A percentile compares a stretch with the other conserved stretches of the same genome.
Conservation (phyloP, 2,113 vertebrate genomes). For the Brachyhypopomus occidentalis region DNA sequence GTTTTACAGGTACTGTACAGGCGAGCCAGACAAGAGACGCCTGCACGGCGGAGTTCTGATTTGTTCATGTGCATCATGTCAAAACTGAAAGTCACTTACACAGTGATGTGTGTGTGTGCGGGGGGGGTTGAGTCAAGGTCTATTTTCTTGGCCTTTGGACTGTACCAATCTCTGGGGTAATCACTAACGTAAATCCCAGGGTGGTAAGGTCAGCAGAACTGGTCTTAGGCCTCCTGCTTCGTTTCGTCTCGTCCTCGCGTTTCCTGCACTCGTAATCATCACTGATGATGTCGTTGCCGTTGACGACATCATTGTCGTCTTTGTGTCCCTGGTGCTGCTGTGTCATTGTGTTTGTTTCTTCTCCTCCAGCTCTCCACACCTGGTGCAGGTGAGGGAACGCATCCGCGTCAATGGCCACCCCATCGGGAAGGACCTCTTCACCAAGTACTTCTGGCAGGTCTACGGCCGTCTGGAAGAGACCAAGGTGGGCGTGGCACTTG, state of each 20-base stretch:
- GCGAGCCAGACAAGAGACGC: not conserved
- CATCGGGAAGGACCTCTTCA: conserved; percentile 89
- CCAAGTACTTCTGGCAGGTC: conserved; percentile 93
- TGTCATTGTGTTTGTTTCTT: not conserved
- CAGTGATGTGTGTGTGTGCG: not conserved
- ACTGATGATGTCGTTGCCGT: too few relatives aligned
- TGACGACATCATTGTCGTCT: too few relatives aligned
- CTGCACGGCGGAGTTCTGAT: not conserved
- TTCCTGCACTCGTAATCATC: too few relatives aligned
- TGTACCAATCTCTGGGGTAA: not conserved
- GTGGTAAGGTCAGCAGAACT: not conserved
- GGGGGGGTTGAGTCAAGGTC: not conserved
- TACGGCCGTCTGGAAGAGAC: conserved; percentile 86
- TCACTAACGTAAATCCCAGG: not conserved
- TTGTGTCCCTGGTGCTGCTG: not conserved
- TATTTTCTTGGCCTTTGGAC: conserved; percentile 18
- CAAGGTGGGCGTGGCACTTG: conserved; percentile 74
- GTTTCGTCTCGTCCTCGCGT: too few relatives aligned
- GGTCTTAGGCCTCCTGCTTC: not conserved
- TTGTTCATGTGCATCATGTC: not conserved
- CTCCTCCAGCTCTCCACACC: conserved; percentile 86
- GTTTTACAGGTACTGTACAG: conserved; percentile 87
- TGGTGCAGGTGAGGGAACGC: conserved; percentile 93
- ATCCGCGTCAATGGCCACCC: conserved; percentile 92
- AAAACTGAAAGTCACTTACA: too few relatives aligned